Percentiles rank a stretch among this genome's conserved stretches.
phyloP scores from a whole-genome alignment of 1,140 invertebrate species.

The Potamilus streckersoni region DNA sequence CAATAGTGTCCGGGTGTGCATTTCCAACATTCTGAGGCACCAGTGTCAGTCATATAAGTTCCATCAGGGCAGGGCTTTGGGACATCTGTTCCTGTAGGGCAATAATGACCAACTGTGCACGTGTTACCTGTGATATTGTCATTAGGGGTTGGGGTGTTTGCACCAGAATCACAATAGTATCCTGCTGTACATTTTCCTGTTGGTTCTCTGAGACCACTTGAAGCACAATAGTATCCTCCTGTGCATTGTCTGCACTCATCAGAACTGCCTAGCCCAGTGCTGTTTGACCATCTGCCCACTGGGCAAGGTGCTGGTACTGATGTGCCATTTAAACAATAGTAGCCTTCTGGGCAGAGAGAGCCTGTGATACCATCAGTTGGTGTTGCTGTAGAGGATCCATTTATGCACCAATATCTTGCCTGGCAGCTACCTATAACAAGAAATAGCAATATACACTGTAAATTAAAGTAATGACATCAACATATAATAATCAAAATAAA shows the following conservation, averaged over 20 bases:
- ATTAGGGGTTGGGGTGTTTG: slow-evolving; percentile 47
- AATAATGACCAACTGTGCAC: slow-evolving; percentile 59
- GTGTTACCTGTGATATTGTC: slow-evolving; percentile 45
- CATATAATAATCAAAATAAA: too few species aligned
- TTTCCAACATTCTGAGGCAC: slow-evolving; percentile 55
- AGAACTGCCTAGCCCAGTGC: slow-evolving; percentile 47
- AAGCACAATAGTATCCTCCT: slow-evolving; percentile 60
- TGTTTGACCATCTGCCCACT: slow-evolving; percentile 59
- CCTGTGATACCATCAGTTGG: slow-evolving; percentile 61
- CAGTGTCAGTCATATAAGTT: slow-evolving; percentile 56
- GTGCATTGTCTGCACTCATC: slow-evolving; percentile 53
- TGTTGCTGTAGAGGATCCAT: slow-evolving; percentile 53
- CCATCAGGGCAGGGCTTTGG: slow-evolving; percentile 58
- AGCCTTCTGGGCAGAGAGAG: slow-evolving; percentile 54
- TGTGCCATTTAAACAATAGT: slow-evolving; percentile 55
- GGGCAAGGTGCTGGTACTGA: slow-evolving; percentile 53
- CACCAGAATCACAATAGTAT: slow-evolving; percentile 53
- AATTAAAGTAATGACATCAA: too few species aligned
- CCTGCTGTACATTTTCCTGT: slow-evolving; percentile 56
- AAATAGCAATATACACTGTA: too few species aligned
- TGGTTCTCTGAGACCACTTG: slow-evolving; percentile 51
- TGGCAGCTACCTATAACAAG: slow-evolving; percentile 48
- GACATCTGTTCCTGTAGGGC: slow-evolving; percentile 50
- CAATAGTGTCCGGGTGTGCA: slow-evolving; percentile 61
- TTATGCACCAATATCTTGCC: slow-evolving; percentile 61